Base-by-base conservation (phyloP, 2,113 vertebrate species). In the Anolis carolinensis region DNA sequence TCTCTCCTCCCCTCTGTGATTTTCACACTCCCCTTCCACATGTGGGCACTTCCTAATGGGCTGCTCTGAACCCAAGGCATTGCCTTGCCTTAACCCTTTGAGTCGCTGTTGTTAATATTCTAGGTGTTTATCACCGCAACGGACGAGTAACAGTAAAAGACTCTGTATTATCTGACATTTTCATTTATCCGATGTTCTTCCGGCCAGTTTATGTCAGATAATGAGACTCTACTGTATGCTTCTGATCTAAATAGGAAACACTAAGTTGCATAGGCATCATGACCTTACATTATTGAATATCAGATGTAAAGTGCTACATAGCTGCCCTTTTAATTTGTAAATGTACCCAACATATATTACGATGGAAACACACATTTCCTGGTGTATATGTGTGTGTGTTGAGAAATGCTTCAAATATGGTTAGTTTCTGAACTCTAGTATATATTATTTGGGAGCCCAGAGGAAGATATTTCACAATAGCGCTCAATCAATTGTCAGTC, bases 381-480 rank as follows among this genome's bases (percentile, higher is more conserved):
- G 86, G 79, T 34, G 21, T 71, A 16, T 76, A 5, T 82, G n/a
- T 52, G 50, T 85, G 73, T 74, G 27, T 48, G 50, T 76, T 77
- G 82, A 77, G 78, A 87, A 73, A 9, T 65, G 25, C 34, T 1
- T 62, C 25, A 82, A 68, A 79, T 86, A 32, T 77, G 86, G 20
- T 14, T 32, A 23, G 5, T 52, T 87, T 90, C 65, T 83, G 8
- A 71, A 85, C 88, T 83, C 70, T 89, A 84, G 84, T 90, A 20
- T 84, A 78, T 88, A 79, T 91, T 89, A 90, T 87, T 79, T 70
- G 92, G 90, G 36, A 85, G 74, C 85, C 93, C 79, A 75, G 82
- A 85, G 76, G 63, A 92, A 86, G 70, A 86, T 87, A 82, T 86
- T 88, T 34, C 82, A 82, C 32, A 87, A 93, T 86, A 83, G 86